Base-by-base conservation (phyloP, 2,888 invertebrate genomes). In the Cacoxenus indagator region DNA sequence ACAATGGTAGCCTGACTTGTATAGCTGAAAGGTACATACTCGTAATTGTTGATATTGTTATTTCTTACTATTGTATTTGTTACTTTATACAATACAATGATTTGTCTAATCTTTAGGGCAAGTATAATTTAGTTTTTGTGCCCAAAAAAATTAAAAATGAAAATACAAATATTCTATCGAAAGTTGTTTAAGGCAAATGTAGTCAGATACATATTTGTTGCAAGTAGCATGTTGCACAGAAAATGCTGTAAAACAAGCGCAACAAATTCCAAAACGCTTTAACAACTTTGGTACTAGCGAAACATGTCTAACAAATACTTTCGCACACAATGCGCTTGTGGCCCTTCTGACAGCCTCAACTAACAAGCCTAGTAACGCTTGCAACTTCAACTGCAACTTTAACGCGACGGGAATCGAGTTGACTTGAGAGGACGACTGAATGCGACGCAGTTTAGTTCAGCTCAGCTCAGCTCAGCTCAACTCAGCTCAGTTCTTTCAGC, bases 221-320 rank as follows among this genome's bases (percentile, higher is more conserved):
- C 37, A 37, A 8, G 37, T 22, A 43, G 51, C 51, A 17, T 19
- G 19, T 37, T 37, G 22, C 51, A 51, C 6, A 11, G 55, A 31
- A 31, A 61, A 43, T 37, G 31, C 31, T 45, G 64, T 65, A 70
- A 73, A 69, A 74, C 76, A 75, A 73, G 75, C 67, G 5, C 70
- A 74, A 78, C 81, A 82, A 82, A 81, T 80, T 80, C 80, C 74
- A 71, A n/a, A n/a, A n/a, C n/a, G n/a, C n/a, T n/a, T n/a, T n/a
- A n/a, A n/a, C n/a, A n/a, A n/a, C n/a, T n/a, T n/a, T n/a, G n/a
- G n/a, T n/a, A n/a, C n/a, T n/a, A n/a, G 51, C 8, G n/a, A 19
- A 55, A 55, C 55, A 27, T 55, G 55, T 55, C 55, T 22, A 51
- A 51, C 22, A 51, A 51, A 51, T 51, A 51, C 51, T 51, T 51